Base-by-base conservation (phyloP, 2,888 invertebrate genomes). In the Agrypnus murinus region DNA sequence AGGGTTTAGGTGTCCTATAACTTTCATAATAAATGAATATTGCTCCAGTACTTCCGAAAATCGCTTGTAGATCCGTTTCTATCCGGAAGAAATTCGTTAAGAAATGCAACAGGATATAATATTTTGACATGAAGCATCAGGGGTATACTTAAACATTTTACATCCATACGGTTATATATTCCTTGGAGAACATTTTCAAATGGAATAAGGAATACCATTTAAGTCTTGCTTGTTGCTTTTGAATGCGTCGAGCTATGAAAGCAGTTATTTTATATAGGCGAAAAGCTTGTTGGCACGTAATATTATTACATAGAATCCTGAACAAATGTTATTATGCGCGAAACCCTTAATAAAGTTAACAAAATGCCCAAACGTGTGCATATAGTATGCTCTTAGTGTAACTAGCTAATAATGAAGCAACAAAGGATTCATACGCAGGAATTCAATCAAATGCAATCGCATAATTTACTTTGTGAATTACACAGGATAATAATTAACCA, bases 241-340 rank as follows among this genome's bases (percentile, higher is more conserved):
- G 7, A 48, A 31, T 31, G 48, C 10, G 14, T 43, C 1, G 14
- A 14, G 43, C 15, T 8, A 8, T 43, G 0, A 5, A 43, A 43
- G 9, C 8, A 14, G 15, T 43, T 43, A 3, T 48, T 31, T 25
- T n/a, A 2, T 15, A 31, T 10, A 1, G 32, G 12, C 7, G 19
- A 43, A 6, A 25, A n/a, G n/a, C 25, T 25, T 25, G 14, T 6
- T 7, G 19, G 12, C 58, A 46, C 57, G 31, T 59, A 1, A 8
- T n/a, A n/a, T 14, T n/a, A 45, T 62, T 3, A 58, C 36, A 40
- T 15, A 36, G 36, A 66, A 66, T 66, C 46, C n/a, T n/a, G 46
- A 59, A 19, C 32, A 48, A 25, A n/a, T 25, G 14, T n/a, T 38
- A 19, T 59, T 50, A 38, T 58, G 58, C 8, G 15, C 46, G 32